Evolutionary conservation across 2,113 vertebrate species (phyloP).

Genomic region (Canis aureus): DNA sequence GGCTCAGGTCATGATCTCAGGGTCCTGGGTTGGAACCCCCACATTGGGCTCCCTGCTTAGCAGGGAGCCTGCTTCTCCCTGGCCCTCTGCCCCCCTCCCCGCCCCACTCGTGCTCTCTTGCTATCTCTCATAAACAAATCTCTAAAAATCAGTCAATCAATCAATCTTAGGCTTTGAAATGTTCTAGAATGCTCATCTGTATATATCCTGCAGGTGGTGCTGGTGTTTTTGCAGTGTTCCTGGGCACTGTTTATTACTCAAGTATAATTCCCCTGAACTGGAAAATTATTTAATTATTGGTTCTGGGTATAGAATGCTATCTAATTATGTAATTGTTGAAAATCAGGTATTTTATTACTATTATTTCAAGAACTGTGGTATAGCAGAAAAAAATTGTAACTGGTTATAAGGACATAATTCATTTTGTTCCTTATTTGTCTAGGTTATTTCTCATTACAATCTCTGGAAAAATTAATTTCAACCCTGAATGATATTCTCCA

Average conservation of each 20-base stretch:
- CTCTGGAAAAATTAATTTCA: conserved; percentile 74
- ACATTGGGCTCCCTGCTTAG: not conserved
- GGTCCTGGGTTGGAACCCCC: not conserved
- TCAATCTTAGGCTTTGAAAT: not conserved
- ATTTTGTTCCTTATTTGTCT: conserved; percentile 65
- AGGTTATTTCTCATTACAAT: conserved; percentile 57
- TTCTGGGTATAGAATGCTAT: not conserved
- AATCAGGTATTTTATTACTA: conserved; percentile 73
- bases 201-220: conserved; percentile 81
- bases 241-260: not conserved
- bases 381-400: conserved; percentile 76
- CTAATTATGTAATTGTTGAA: conserved; percentile 65
- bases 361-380: conserved; percentile 76
- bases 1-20: not conserved
- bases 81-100: not conserved
- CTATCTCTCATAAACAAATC: not conserved
- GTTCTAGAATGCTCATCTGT: not conserved
- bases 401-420: conserved; percentile 60
- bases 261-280: not conserved
- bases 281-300: conserved; percentile 62
- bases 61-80: not conserved
- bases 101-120: not conserved
- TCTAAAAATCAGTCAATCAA: no score
- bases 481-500: conserved; percentile 73
- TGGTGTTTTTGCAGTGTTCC: conserved; percentile 40